phyloP scores from a whole-genome alignment of 2,113 vertebrate genomes.

The Irena cyanogastra region DNA sequence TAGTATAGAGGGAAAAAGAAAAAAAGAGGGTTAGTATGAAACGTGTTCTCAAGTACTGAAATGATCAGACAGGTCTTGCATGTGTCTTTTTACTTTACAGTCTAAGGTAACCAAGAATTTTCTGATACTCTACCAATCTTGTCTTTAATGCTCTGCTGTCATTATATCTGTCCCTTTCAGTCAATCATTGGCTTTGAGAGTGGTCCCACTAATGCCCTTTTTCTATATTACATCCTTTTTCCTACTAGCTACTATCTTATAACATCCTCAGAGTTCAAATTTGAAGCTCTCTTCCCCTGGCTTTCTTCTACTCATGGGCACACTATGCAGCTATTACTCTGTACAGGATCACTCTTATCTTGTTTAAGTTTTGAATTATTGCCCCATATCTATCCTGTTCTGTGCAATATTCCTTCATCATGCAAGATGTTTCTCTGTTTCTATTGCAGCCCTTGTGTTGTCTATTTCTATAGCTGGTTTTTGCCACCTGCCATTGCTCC shows the following conservation, averaged over 20 bases:
- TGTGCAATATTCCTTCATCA: neutral
- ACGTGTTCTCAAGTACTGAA: neutral
- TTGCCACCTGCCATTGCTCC: neutral
- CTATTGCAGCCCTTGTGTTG: neutral
- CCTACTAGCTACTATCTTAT: neutral
- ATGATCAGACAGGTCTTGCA: neutral
- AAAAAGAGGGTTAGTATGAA: neutral
- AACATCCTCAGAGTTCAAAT: neutral
- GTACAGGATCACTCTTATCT: neutral
- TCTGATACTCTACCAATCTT: neutral
- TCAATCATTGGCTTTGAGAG: neutral
- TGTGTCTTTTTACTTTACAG: neutral
- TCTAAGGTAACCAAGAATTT: neutral
- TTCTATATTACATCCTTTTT: neutral
- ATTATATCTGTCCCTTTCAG: neutral
- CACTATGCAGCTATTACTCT: neutral
- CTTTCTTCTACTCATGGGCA: neutral
- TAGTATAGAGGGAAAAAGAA: neutral
- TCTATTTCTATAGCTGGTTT: neutral
- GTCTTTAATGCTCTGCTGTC: neutral
- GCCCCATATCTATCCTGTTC: neutral
- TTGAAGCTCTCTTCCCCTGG: neutral
- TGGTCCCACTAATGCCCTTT: neutral
- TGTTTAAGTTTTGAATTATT: neutral
- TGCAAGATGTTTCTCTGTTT: neutral